phyloP scores from a whole-genome alignment of 2,113 vertebrate genomes.

The Heterotis niloticus region DNA sequence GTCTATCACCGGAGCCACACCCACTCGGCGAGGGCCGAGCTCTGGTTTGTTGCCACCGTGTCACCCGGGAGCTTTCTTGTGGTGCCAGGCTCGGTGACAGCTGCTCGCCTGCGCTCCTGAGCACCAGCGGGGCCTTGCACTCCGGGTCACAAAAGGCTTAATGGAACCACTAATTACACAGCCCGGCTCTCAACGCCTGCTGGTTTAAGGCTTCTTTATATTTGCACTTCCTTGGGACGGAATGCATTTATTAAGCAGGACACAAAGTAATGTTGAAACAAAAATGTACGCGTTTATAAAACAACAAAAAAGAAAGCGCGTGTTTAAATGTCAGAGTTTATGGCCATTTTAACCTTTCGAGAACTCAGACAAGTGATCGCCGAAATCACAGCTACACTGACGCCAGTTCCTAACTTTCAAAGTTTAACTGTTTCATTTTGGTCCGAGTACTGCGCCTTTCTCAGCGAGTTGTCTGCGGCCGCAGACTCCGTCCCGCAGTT shows the following conservation, averaged over 20 bases:
- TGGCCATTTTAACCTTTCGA: too few species aligned
- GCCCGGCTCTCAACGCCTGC: slow-evolving; percentile 65
- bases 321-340: too few species aligned
- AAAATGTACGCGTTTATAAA: slow-evolving; percentile 6
- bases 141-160: slow-evolving; percentile 62
- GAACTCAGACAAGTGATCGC: too few species aligned
- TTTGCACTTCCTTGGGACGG: slow-evolving; percentile 45
- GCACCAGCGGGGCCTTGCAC: slow-evolving; percentile 45
- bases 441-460: too few species aligned
- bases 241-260: slow-evolving; percentile 41
- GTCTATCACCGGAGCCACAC: background rate
- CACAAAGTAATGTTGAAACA: slow-evolving; percentile 23
- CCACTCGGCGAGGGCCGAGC: slow-evolving; percentile 5
- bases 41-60: slow-evolving; percentile 12
- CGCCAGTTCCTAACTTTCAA: too few species aligned
- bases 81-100: slow-evolving; percentile 63
- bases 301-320: background rate
- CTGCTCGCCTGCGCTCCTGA: slow-evolving; percentile 49
- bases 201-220: slow-evolving; percentile 68
- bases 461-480: too few species aligned
- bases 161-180: slow-evolving; percentile 68
- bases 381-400: too few species aligned
- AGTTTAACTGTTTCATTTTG: too few species aligned
- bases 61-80: slow-evolving; percentile 44
- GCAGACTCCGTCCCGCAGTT: too few species aligned